Percentiles rank a stretch among this genome's conserved stretches.
phyloP scores from a whole-genome alignment of 1,140 invertebrate species.

The Portunus trituberculatus region DNA sequence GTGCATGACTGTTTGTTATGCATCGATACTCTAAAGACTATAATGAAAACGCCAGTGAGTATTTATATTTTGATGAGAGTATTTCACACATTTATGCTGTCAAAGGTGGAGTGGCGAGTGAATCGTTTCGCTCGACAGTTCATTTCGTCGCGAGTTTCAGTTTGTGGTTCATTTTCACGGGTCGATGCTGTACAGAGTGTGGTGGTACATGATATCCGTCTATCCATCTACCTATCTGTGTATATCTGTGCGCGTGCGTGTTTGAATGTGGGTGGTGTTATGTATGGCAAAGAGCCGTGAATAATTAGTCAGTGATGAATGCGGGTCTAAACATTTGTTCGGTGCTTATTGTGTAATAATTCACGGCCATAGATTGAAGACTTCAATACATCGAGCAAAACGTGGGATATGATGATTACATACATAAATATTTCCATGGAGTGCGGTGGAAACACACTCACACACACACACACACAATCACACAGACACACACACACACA shows the following conservation, averaged over 20 bases:
- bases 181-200: too few species aligned
- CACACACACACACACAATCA: too few species aligned
- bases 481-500: too few species aligned
- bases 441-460: not conserved
- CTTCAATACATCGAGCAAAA: not conserved
- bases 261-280: not conserved
- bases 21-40: too few species aligned
- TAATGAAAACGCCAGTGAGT: too few species aligned
- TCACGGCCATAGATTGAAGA: not conserved
- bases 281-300: not conserved
- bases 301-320: slow-evolving; percentile 1
- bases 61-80: too few species aligned
- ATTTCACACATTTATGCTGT: too few species aligned
- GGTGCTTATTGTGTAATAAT: slow-evolving; percentile 10
- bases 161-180: not conserved
- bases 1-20: too few species aligned
- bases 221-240: not conserved
- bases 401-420: slow-evolving; percentile 8
- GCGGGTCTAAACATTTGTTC: not conserved
- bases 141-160: not conserved
- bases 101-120: too few species aligned
- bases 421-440: not conserved
- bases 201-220: not conserved
- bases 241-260: not conserved
- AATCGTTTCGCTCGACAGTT: too few species aligned